Percentiles rank a stretch among this genome's conserved stretches.
phyloP scores from a whole-genome alignment of 1,140 invertebrate genomes.

The Colletes latitarsis region DNA sequence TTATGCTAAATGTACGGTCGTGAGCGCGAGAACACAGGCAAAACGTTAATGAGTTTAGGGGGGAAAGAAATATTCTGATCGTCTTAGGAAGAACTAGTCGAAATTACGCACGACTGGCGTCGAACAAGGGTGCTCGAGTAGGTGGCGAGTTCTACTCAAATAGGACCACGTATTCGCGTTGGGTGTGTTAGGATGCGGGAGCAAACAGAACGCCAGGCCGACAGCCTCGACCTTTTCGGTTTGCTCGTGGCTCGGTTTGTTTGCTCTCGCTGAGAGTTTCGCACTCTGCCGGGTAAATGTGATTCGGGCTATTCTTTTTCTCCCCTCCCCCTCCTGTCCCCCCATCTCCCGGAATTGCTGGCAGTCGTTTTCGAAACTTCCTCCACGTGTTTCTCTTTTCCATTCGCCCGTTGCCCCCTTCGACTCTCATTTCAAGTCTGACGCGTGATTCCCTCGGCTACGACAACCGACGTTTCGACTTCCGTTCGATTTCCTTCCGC shows the following conservation, averaged over 20 bases:
- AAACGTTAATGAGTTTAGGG: too few species aligned
- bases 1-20: too few species aligned
- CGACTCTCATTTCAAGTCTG: conserved; percentile 21
- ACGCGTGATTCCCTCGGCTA: conserved; percentile 6
- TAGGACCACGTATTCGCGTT: neutral
- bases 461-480: neutral
- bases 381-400: neutral
- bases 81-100: neutral
- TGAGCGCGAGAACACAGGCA: too few species aligned
- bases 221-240: neutral
- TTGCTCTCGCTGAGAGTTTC: conserved; percentile 17
- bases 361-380: conserved; percentile 29
- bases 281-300: conserved; percentile 7
- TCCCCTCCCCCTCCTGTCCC: too few species aligned
- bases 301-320: conserved; percentile 1
- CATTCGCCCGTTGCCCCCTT: neutral
- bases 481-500: neutral
- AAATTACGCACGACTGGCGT: conserved; percentile 1
- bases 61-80: too few species aligned
- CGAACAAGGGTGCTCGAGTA: neutral
- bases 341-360: neutral
- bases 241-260: conserved; percentile 19
- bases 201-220: neutral
- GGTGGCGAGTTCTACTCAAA: neutral
- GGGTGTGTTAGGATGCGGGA: neutral